These are phyloP conservation scores for Caenorhabditis macrosperma DNA, from an alignment of 2,888 invertebrate species.

Conservation along the genomic window DNA sequence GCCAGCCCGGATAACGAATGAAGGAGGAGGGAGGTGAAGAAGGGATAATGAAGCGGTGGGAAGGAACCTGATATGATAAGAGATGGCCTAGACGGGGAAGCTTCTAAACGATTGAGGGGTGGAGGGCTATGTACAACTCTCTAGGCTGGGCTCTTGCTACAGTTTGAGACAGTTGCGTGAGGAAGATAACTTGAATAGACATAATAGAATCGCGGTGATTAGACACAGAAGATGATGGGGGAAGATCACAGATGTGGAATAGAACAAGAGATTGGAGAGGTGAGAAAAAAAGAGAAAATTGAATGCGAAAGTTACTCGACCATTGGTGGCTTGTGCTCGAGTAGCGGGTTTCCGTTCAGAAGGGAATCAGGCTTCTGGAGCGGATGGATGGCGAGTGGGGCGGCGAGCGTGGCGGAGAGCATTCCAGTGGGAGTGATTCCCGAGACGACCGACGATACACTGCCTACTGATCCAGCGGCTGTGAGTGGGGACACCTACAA, in stretches of 20 bases:
- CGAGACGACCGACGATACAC: constrained; percentile 12
- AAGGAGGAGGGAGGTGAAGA: neutral
- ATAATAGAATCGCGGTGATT: neutral
- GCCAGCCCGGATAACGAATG: constrained; percentile 31
- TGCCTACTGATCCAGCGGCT: constrained; percentile 22
- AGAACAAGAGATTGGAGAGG: constrained; percentile 37
- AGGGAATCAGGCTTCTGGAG: constrained; percentile 13
- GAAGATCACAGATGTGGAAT: constrained; percentile 53
- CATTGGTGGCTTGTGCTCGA: constrained; percentile 21
- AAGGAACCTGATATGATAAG: constrained; percentile 45
- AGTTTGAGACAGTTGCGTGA: neutral
- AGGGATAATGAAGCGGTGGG: neutral
- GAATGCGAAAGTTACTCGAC: neutral
- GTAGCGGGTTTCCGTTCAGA: constrained; percentile 27
- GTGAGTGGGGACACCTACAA: constrained; percentile 45
- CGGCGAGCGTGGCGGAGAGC: constrained; percentile 29
- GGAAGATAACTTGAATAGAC: neutral
- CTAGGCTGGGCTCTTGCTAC: constrained; percentile 4
- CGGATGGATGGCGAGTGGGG: constrained; percentile 37
- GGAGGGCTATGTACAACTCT: constrained; percentile 20
- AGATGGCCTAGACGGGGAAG: constrained; percentile 42
- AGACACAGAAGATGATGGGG: neutral
- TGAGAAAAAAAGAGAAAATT: neutral
- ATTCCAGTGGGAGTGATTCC: constrained; percentile 37
- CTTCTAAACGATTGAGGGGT: neutral